Percentiles rank a stretch among this genome's conserved stretches.
phyloP scores from a whole-genome alignment of 2,797 vertebrate genomes.

The Tiaroga cobitis region DNA sequence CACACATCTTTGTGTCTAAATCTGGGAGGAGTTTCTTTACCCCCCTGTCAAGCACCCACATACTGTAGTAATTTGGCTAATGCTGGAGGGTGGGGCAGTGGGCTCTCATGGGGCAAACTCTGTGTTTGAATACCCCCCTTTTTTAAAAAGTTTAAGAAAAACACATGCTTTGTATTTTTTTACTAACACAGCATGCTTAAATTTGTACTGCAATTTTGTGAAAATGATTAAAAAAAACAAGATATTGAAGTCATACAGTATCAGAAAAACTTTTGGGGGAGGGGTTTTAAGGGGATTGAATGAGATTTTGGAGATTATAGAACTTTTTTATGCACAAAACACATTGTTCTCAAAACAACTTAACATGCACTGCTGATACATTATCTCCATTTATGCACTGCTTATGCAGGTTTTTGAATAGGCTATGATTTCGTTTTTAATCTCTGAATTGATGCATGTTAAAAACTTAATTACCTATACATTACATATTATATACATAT shows the following conservation, averaged over 20 bases:
- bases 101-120: conserved; percentile 10
- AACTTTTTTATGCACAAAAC: neutral
- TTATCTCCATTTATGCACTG: neutral
- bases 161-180: conserved; percentile 42
- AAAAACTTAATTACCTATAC: neutral
- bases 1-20: conserved; percentile 5
- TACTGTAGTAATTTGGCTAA: conserved; percentile 68
- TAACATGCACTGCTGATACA: neutral
- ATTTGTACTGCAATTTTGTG: neutral
- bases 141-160: conserved; percentile 43
- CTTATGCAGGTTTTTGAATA: neutral
- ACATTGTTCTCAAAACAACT: neutral
- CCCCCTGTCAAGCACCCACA: conserved; percentile 57
- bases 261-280: neutral
- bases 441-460: neutral
- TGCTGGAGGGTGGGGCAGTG: conserved; percentile 57
- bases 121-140: conserved; percentile 37
- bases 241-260: neutral
- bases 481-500: neutral
- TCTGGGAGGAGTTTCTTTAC: conserved; percentile 36
- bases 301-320: conserved; percentile 21
- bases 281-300: neutral
- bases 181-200: conserved; percentile 20
- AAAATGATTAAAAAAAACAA: neutral
- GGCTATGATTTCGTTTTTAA: neutral